These are phyloP conservation scores for Euthynnus affinis DNA, from an alignment of 2,797 vertebrate species.

Conservation along the genomic window DNA sequence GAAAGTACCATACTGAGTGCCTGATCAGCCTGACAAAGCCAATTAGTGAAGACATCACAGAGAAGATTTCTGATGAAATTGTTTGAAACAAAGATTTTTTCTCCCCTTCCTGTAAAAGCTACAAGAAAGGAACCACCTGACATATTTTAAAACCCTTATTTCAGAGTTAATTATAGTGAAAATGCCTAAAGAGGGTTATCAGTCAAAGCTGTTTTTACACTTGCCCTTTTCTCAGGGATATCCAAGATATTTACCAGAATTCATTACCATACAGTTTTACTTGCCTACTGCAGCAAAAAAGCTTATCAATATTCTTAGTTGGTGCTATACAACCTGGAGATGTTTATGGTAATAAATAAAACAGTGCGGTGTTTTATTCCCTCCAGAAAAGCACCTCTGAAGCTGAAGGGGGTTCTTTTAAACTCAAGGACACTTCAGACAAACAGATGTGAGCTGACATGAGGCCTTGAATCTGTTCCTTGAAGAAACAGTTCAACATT, in stretches of 20 bases:
- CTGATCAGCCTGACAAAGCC: conserved; percentile 26
- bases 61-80: conserved; percentile 12
- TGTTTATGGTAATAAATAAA: conserved; percentile 57
- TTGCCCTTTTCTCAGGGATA: conserved; percentile 32
- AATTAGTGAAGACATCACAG: conserved; percentile 27
- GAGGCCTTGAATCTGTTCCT: background rate
- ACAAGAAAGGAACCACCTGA: background rate
- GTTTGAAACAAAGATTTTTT: background rate
- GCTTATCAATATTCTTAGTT: conserved; percentile 15
- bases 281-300: conserved; percentile 11
- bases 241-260: conserved; percentile 7
- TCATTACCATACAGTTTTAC: conserved; percentile 12
- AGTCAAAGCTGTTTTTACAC: conserved; percentile 9
- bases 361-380: conserved; percentile 27
- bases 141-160: background rate
- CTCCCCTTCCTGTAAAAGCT: background rate
- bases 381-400: background rate
- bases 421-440: conserved; percentile 8
- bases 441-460: conserved; percentile 10
- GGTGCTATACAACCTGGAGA: conserved; percentile 2
- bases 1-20: background rate
- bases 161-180: conserved; percentile 39
- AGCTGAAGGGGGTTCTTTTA: background rate
- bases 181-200: conserved; percentile 14
- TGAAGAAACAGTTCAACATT: background rate